Conservation (phyloP, 2,888 invertebrate genomes). For the Pyralis farinalis region DNA sequence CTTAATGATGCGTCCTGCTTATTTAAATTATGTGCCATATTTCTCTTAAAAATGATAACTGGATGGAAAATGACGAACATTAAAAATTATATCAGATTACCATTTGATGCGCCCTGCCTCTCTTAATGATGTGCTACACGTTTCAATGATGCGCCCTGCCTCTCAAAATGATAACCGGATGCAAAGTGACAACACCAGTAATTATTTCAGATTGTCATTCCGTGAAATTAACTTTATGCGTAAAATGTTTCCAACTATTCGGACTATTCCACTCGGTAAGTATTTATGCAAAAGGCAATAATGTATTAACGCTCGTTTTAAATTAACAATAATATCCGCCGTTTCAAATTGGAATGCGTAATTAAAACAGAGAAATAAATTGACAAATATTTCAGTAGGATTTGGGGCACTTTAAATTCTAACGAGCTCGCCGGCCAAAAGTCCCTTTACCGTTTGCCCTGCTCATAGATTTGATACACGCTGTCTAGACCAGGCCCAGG, state of each 20-base stretch:
- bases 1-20: no score
- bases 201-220: no score
- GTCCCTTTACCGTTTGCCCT: constrained; percentile 20
- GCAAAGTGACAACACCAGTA: no score
- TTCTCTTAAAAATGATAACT: no score
- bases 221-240: no score
- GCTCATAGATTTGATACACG: constrained; percentile 17
- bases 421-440: constrained; percentile 29
- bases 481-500: constrained; percentile 2
- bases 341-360: constrained; percentile 11
- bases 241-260: constrained; percentile 6
- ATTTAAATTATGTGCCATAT: no score
- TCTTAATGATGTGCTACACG: no score
- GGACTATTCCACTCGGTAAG: not conserved
- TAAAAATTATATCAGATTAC: no score
- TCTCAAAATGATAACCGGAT: no score
- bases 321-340: constrained; percentile 4
- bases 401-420: constrained; percentile 41
- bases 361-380: constrained; percentile 25
- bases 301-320: not conserved
- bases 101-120: no score
- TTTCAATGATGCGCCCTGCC: no score
- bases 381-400: constrained; percentile 32
- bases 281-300: not conserved
- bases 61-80: no score